These are phyloP conservation scores for Brachionus asplanchnoidis DNA, from an alignment of 1,140 invertebrate species.

Conservation along the genomic window DNA sequence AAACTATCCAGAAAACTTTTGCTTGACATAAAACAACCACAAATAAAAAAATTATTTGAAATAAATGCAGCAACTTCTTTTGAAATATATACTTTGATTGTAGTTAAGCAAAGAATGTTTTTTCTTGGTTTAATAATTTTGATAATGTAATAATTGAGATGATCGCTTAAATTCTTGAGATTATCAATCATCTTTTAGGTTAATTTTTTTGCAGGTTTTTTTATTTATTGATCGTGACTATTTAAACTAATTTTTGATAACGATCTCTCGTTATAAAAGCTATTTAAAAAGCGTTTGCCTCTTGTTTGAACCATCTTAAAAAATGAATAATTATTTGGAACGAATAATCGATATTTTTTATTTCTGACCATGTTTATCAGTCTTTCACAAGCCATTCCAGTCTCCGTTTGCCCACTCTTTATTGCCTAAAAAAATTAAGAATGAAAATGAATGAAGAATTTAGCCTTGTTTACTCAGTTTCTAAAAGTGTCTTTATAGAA, in stretches of 20 bases:
- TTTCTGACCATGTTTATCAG: background rate
- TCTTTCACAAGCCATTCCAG: background rate
- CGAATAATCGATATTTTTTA: background rate
- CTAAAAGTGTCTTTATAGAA: background rate
- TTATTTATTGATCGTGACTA: too few relatives aligned
- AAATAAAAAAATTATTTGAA: background rate
- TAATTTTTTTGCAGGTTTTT: too few relatives aligned
- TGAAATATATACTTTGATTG: too few relatives aligned
- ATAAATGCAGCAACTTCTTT: too few relatives aligned
- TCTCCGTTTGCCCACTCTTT: background rate
- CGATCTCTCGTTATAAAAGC: too few relatives aligned
- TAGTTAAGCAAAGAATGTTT: too few relatives aligned
- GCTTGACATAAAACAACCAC: background rate
- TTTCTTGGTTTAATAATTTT: too few relatives aligned
- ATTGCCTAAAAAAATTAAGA: background rate
- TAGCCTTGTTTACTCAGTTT: background rate
- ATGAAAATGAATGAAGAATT: background rate
- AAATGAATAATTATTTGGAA: too few relatives aligned
- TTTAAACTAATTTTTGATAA: too few relatives aligned
- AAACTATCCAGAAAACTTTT: background rate
- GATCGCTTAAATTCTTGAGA: too few relatives aligned
- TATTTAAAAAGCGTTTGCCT: background rate
- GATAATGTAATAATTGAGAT: too few relatives aligned
- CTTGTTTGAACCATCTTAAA: background rate
- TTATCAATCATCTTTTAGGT: too few relatives aligned